A percentile compares a stretch with the other conserved stretches of the same genome.
Evolutionary conservation across 2,888 invertebrate species (phyloP).

Genomic region (Drosophila kambysellisi): DNA sequence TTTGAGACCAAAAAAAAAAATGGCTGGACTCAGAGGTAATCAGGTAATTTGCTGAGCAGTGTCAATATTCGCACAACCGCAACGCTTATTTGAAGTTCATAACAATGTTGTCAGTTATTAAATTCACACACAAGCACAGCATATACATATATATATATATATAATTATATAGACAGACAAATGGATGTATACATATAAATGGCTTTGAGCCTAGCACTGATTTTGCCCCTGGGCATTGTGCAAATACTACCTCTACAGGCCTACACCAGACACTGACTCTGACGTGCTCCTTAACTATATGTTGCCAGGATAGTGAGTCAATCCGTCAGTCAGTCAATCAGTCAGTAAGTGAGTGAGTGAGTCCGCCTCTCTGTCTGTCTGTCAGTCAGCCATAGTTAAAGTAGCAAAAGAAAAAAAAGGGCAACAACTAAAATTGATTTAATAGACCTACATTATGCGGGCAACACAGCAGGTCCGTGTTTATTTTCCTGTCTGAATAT

Average conservation of each 20-base stretch:
- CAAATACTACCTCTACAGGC: conserved; percentile 58
- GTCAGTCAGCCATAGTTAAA: conserved; percentile 42
- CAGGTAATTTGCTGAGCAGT: conserved; percentile 72
- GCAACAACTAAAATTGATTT: conserved; percentile 76
- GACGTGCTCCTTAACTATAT: conserved; percentile 1
- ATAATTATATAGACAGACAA: not conserved
- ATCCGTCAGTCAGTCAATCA: conserved; percentile 14
- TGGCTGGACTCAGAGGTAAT: conserved; percentile 77
- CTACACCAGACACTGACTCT: not conserved
- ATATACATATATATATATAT: not conserved
- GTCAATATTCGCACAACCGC: conserved; percentile 66
- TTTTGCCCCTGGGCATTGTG: conserved; percentile 43
- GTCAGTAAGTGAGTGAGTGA: conserved; percentile 30
- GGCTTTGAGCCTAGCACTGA: conserved; percentile 31
- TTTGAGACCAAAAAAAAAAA: conserved; percentile 41
- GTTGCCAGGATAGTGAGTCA: conserved; percentile 31
- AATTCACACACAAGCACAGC: conserved; percentile 34
- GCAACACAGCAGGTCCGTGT: conserved; percentile 16
- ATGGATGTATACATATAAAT: conserved; percentile 1
- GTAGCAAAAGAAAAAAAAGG: conserved; percentile 71
- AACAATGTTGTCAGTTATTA: conserved; percentile 67
- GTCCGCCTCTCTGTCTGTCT: conserved; percentile 1
- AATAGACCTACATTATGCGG: conserved; percentile 62
- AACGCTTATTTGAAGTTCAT: conserved; percentile 69
- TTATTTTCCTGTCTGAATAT: conserved; percentile 8